Evolutionary conservation across 2,888 invertebrate species (phyloP).

Genomic region (Apeira syringaria): DNA sequence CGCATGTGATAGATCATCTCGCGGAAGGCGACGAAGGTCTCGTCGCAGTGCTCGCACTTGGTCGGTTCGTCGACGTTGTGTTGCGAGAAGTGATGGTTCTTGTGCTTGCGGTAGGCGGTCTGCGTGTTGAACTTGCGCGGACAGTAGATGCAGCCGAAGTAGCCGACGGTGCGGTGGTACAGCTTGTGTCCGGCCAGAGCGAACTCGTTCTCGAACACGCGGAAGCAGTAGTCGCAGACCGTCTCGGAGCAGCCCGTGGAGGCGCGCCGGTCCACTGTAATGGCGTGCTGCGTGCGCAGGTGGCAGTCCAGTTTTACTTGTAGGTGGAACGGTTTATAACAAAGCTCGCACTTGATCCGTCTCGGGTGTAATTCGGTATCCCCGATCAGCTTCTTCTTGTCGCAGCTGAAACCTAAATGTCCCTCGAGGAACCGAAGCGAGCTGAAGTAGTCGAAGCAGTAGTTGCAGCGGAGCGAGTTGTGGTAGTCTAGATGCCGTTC

Average conservation of each 20-base stretch:
- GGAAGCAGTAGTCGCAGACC: constrained; percentile 77
- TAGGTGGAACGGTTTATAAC: constrained; percentile 77
- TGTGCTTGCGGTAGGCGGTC: constrained; percentile 75
- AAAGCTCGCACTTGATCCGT: constrained; percentile 70
- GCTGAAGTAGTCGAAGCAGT: constrained; percentile 76
- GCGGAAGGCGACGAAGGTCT: constrained; percentile 79
- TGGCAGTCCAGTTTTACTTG: constrained; percentile 79
- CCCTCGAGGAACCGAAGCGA: constrained; percentile 71
- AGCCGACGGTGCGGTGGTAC: constrained; percentile 72
- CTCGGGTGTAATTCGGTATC: constrained; percentile 68
- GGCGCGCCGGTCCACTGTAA: constrained; percentile 52
- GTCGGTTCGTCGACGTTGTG: constrained; percentile 70
- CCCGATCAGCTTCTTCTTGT: constrained; percentile 69
- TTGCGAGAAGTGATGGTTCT: constrained; percentile 71
- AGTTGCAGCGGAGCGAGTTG: constrained; percentile 75
- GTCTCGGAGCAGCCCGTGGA: constrained; percentile 50
- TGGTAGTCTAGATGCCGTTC: constrained; percentile 78
- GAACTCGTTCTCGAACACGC: constrained; percentile 70
- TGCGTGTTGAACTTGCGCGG: constrained; percentile 76
- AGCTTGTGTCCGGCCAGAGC: constrained; percentile 65
- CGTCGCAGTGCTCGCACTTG: constrained; percentile 79
- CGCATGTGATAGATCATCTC: constrained; percentile 80
- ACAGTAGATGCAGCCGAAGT: constrained; percentile 78
- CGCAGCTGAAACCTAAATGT: constrained; percentile 70
- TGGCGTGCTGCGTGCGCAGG: constrained; percentile 64